These are phyloP conservation scores for Philaethria dido DNA, from an alignment of 2,888 invertebrate genomes.

Conservation along the genomic window DNA sequence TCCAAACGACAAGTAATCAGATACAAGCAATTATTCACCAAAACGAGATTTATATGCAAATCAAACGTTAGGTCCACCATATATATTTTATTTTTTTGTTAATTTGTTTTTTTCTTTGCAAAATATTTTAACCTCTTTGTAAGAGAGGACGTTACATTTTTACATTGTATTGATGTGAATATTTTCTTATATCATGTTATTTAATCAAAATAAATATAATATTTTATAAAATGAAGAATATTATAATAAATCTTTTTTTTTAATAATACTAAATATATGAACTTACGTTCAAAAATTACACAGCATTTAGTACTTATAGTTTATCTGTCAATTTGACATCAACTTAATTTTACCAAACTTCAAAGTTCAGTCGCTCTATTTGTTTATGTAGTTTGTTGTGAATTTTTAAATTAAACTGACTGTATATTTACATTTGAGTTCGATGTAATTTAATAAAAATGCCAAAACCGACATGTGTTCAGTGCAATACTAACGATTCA, in stretches of 20 bases:
- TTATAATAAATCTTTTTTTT: not conserved
- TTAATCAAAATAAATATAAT: not conserved
- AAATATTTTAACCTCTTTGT: conserved; percentile 8
- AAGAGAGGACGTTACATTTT: conserved; percentile 26
- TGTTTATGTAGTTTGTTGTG: conserved; percentile 29
- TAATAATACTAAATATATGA: not conserved
- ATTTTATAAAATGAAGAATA: not conserved
- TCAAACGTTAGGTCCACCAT: conserved; percentile 47
- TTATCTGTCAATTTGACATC: conserved; percentile 25
- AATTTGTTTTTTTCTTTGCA: conserved; percentile 17
- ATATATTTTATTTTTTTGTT: conserved; percentile 41
- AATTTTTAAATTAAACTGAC: conserved; percentile 30
- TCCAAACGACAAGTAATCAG: conserved; percentile 51
- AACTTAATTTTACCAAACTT: conserved; percentile 29
- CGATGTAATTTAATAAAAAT: conserved; percentile 62
- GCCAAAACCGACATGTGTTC: conserved; percentile 86
- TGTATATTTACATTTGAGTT: not conserved
- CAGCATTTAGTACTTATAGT: not conserved
- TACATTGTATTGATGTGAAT: too few species aligned
- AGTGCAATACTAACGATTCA: conserved; percentile 88
- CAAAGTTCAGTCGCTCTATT: conserved; percentile 20
- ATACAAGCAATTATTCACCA: conserved; percentile 53
- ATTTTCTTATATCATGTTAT: not conserved
- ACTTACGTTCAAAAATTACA: conserved; percentile 12
- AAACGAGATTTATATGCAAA: conserved; percentile 59